Conservation (phyloP, 2,113 vertebrate genomes). For the Neolamprologus variostigma region DNA sequence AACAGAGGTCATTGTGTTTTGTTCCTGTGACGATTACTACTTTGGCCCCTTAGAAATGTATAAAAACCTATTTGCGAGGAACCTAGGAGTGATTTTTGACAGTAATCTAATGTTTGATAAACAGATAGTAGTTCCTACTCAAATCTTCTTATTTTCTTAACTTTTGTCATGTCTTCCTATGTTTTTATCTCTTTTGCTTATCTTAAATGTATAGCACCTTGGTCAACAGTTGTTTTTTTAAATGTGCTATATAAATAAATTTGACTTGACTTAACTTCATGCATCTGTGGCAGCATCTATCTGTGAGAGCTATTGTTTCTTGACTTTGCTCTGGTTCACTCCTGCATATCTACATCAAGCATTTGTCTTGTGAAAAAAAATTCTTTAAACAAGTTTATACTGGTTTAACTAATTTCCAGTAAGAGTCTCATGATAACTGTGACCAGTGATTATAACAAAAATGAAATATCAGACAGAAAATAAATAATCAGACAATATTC, state of each 20-base stretch:
- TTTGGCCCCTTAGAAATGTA: background rate
- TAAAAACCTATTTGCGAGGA: background rate
- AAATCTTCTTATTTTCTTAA: background rate
- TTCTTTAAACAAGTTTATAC: background rate
- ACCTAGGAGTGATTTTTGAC: background rate
- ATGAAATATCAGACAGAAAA: background rate
- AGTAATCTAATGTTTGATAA: background rate
- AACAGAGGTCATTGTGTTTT: background rate
- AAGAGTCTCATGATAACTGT: background rate
- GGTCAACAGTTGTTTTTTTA: background rate
- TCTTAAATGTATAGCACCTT: background rate
- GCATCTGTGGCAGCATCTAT: background rate
- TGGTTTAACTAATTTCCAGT: background rate
- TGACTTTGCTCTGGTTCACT: background rate
- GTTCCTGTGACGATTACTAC: background rate
- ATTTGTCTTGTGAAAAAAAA: background rate
- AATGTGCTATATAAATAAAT: background rate
- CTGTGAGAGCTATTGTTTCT: background rate
- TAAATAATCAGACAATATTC: background rate
- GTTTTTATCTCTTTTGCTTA: background rate
- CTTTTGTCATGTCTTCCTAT: background rate
- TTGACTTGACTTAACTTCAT: background rate
- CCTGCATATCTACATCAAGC: background rate
- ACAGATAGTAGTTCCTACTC: background rate
- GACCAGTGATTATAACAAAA: background rate